Percentiles rank a stretch among this genome's conserved stretches.
Evolutionary conservation across 2,113 vertebrate genomes (phyloP).

Genomic region (human (Homo sapiens)): GRCh38 chr11:112169001-112169500

Average conservation of each 20-base stretch:
- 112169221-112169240: constrained; percentile 11
- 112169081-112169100: background rate
- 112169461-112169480: background rate
- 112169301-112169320: constrained; percentile 77
- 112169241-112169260: constrained; percentile 32
- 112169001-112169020: background rate
- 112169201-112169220: background rate
- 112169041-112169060: background rate
- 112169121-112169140: background rate
- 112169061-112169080: constrained; percentile 8
- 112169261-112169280: constrained; percentile 73
- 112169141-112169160: background rate
- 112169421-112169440: constrained; percentile 26
- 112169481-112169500: background rate
- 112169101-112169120: background rate
- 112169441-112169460: background rate
- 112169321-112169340: constrained; percentile 81
- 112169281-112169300: constrained; percentile 67
- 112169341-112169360: background rate
- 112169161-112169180: background rate
- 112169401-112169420: background rate
- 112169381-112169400: constrained; percentile 13
- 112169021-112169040: background rate
- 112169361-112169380: background rate
- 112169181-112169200: background rate